Conservation (phyloP, 2,113 vertebrate species). For the Nansenia antarctica region DNA sequence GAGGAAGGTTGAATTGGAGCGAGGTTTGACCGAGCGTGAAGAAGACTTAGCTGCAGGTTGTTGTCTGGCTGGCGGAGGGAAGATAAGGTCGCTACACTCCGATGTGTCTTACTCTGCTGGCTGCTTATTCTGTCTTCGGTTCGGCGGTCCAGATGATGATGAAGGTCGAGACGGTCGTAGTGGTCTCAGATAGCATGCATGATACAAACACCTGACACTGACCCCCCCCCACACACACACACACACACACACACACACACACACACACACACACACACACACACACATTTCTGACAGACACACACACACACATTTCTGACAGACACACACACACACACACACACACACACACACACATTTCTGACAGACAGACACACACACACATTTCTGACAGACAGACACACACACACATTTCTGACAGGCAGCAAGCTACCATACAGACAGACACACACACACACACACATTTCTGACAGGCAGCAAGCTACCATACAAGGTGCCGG, state of each 20-base stretch:
- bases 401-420: too few relatives aligned
- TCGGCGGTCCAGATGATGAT: slow-evolving; percentile 26
- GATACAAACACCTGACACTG: slow-evolving; percentile 56
- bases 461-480: too few relatives aligned
- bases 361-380: not conserved
- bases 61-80: not conserved
- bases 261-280: slow-evolving; percentile 2
- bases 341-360: not conserved
- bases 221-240: slow-evolving; percentile 6
- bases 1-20: slow-evolving; percentile 20
- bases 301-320: too few relatives aligned
- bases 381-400: too few relatives aligned
- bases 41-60: slow-evolving; percentile 3
- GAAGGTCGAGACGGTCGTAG: slow-evolving; percentile 26
- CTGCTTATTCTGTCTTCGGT: slow-evolving; percentile 21
- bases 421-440: too few relatives aligned
- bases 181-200: slow-evolving; percentile 55
- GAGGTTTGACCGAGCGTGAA: slow-evolving; percentile 37
- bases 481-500: too few relatives aligned
- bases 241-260: not conserved
- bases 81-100: not conserved
- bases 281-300: not conserved
- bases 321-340: not conserved
- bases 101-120: slow-evolving; percentile 32
- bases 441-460: not conserved